Base-by-base conservation (phyloP, 1,140 invertebrate genomes). In the Diploscapter pachys region DNA sequence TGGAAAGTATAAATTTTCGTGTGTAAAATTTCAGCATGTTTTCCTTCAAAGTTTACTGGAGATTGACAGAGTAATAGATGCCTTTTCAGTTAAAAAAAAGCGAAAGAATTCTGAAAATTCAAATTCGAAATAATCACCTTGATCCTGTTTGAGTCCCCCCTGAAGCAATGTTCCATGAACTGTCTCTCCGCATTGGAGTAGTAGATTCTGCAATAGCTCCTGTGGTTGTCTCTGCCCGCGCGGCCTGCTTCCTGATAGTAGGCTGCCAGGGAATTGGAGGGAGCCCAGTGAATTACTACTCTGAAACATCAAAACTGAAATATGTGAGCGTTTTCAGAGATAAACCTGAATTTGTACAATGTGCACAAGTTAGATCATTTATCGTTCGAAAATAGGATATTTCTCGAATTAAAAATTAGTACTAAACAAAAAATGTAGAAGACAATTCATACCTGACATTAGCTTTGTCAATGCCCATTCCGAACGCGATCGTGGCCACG, bases 191-290 rank as follows among this genome's bases (percentile, higher is more conserved):
- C 13, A 48, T 67, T 71, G 51, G 57, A 53, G 55, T 76, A 76
- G 56, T 76, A 76, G 55, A 76, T 55, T 48, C 75, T 6, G 50
- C 75, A 76, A 31, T 76, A 76, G 63, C 75, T 76, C 51, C 75
- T 50, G 49, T 78, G 75, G 48, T 74, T 74, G 55, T 78, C 95
- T 73, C 96, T 88, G 2, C 96, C 96, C 48, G 95, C 94, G 64
- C 96, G 89, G 11, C 96, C 96, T 65, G 94, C 92, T 88, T 99
- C 96, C 87, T 99, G 96, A 88, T 99, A 99, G 85, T 96, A 97
- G 2, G 94, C 93, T 88, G 99, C 96, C 80, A 99, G 91, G 13
- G 93, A 96, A 88, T 96, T 97, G 51, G 95, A 95, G 73, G 97
- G 80, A 2, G 92, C 91, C 83, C 92, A 92, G 87, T 76, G 75